phyloP scores from a whole-genome alignment of 2,113 vertebrate genomes.

The Mionectes macconnelli region DNA sequence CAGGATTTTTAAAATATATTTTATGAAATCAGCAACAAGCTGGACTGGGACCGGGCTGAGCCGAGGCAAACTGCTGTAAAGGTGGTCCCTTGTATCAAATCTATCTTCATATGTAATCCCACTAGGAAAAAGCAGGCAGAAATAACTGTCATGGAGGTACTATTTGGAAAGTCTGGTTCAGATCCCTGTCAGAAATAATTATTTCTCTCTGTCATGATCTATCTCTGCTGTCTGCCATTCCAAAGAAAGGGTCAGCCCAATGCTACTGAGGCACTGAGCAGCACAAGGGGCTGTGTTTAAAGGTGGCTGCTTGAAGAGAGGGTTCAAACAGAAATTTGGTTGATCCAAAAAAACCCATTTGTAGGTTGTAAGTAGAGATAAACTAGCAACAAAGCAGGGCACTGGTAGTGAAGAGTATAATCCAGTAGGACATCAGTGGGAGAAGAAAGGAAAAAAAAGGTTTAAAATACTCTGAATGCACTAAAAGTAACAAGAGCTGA shows the following conservation, averaged over 20 bases:
- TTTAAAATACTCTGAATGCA: not conserved
- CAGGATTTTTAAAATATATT: slow-evolving; percentile 28
- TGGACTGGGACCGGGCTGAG: not conserved
- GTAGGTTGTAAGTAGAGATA: not conserved
- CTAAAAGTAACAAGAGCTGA: not conserved
- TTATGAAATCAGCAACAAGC: slow-evolving; percentile 36
- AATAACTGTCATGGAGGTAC: not conserved
- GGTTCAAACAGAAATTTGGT: not conserved
- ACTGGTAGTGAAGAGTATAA: not conserved
- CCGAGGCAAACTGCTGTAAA: not conserved
- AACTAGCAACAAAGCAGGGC: not conserved
- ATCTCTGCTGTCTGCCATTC: slow-evolving; percentile 11
- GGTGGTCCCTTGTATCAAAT: slow-evolving; percentile 25
- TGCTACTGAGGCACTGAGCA: not conserved
- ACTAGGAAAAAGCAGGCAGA: not conserved
- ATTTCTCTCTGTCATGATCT: not conserved
- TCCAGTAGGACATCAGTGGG: not conserved
- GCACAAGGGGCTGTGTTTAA: not conserved
- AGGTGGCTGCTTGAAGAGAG: not conserved
- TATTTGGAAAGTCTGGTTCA: slow-evolving; percentile 10
- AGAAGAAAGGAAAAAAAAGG: not conserved
- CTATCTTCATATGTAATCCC: not conserved
- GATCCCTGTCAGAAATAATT: slow-evolving; percentile 45
- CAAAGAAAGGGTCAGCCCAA: slow-evolving; percentile 47
- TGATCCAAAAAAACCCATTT: not conserved